Percentiles rank a stretch among this genome's conserved stretches.
Evolutionary conservation across 2,888 invertebrate species (phyloP).

Genomic region (Cryptocheilus praepositus): DNA sequence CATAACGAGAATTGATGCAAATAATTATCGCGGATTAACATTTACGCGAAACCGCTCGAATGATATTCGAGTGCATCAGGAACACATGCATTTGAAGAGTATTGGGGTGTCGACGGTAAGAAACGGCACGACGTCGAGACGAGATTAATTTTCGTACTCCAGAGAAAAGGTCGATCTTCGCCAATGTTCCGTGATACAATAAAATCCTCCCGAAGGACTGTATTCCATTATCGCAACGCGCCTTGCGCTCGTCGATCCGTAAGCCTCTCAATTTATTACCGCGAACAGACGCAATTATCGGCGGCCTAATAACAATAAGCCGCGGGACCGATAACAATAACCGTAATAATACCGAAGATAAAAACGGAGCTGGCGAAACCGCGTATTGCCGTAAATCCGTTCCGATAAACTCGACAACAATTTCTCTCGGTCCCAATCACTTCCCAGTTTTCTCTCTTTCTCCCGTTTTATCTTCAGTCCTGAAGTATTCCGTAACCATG

Average conservation of each 20-base stretch:
- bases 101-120: neutral
- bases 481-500: neutral
- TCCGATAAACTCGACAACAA: slow-evolving; percentile 19
- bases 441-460: neutral
- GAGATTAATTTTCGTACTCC: neutral
- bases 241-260: neutral
- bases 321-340: neutral
- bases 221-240: slow-evolving; percentile 4
- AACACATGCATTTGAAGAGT: neutral
- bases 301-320: slow-evolving; percentile 1
- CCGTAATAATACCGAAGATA: too few species aligned
- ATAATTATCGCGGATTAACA: too few species aligned
- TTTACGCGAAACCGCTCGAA: too few species aligned
- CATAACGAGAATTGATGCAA: too few species aligned
- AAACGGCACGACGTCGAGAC: neutral
- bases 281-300: slow-evolving; percentile 1
- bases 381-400: neutral
- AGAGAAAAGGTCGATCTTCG: neutral
- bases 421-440: slow-evolving; percentile 14
- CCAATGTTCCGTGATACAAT: neutral
- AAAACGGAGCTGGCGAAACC: neutral
- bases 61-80: too few species aligned
- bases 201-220: neutral
- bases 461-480: slow-evolving; percentile 18
- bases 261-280: neutral